phyloP scores from a whole-genome alignment of 2,113 vertebrate species.

The Takifugu flavidus region DNA sequence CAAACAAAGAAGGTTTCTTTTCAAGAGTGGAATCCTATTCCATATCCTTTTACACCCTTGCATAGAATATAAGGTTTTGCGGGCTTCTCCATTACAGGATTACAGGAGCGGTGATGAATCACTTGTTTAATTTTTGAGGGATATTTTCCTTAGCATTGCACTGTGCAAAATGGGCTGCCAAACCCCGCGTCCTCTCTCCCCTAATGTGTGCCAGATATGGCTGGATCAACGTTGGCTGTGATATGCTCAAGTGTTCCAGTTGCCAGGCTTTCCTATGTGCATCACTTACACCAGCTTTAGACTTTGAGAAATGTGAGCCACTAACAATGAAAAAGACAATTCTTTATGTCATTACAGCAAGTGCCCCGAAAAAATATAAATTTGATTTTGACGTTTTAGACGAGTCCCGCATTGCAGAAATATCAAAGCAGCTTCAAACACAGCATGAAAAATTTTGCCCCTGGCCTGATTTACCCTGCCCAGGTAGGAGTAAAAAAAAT shows the following conservation, averaged over 20 bases:
- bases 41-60: conserved; percentile 85
- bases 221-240: conserved; percentile 85
- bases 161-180: conserved; percentile 91
- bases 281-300: conserved; percentile 80
- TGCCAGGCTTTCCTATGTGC: conserved; percentile 90
- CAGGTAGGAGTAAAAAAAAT: conserved; percentile 75
- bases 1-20: conserved; percentile 90
- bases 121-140: background rate
- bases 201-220: conserved; percentile 87
- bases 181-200: conserved; percentile 83
- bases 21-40: conserved; percentile 89
- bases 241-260: conserved; percentile 90
- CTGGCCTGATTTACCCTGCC: conserved; percentile 94
- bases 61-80: background rate
- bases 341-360: conserved; percentile 1
- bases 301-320: conserved; percentile 84
- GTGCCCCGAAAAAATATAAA: background rate
- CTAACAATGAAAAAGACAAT: background rate
- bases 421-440: conserved; percentile 80
- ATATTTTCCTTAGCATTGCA: conserved; percentile 77
- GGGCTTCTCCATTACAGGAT: background rate
- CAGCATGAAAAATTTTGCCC: conserved; percentile 95
- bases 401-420: conserved; percentile 81
- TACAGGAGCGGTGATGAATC: background rate
- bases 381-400: conserved; percentile 68